Evolutionary conservation across 2,797 vertebrate genomes (phyloP).

Genomic region (Coregonus ussuriensis): DNA sequence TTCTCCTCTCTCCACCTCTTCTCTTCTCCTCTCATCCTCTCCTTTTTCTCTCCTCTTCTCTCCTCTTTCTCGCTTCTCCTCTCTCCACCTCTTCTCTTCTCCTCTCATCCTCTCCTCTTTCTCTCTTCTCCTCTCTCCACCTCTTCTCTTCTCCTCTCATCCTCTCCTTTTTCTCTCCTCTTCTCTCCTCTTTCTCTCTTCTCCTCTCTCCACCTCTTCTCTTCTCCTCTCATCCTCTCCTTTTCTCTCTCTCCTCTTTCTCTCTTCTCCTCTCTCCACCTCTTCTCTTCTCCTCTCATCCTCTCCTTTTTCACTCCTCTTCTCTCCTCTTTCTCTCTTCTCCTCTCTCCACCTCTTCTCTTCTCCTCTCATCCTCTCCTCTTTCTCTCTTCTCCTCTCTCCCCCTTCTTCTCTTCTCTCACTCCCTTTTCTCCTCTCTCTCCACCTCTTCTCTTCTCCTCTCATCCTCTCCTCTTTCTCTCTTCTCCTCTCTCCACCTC

Average conservation of each 20-base stretch:
- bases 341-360: neutral
- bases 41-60: neutral
- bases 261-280: neutral
- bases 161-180: neutral
- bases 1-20: neutral
- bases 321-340: neutral
- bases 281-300: neutral
- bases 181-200: neutral
- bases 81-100: neutral
- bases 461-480: neutral
- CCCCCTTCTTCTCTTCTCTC: neutral
- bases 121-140: conserved; percentile 30
- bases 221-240: neutral
- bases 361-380: neutral
- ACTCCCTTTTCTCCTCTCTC: conserved; percentile 27
- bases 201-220: conserved; percentile 25
- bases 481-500: conserved; percentile 28
- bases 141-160: no score
- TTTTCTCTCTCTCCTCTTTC: no score
- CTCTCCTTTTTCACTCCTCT: no score
- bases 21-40: neutral
- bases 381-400: conserved; percentile 8
- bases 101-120: neutral
- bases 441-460: no score
- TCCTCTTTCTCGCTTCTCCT: conserved; percentile 1